These are phyloP conservation scores for Scleropages formosus DNA, from an alignment of 2,797 vertebrate species.

Conservation along the genomic window DNA sequence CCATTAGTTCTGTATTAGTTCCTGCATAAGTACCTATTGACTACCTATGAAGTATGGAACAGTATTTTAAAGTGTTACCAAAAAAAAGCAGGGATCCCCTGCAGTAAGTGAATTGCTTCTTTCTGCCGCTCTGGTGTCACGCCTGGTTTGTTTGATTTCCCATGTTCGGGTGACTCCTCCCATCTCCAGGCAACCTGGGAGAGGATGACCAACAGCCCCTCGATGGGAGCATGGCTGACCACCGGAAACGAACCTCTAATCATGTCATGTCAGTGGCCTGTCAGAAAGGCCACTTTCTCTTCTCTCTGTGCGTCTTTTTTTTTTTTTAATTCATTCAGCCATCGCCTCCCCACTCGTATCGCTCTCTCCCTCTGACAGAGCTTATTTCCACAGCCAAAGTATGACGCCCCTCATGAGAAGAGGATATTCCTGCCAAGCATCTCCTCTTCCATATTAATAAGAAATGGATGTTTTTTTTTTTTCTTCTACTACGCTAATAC, in stretches of 20 bases:
- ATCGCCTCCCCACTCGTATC: neutral
- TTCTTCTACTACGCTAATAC: constrained; percentile 24
- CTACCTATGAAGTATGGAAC: too few relatives aligned
- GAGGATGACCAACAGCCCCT: neutral
- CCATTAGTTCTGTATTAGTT: too few relatives aligned
- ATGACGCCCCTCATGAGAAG: constrained; percentile 3
- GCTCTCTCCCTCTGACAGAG: neutral
- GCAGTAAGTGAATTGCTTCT: neutral
- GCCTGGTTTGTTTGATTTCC: neutral
- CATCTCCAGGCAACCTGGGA: neutral
- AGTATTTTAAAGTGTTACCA: too few relatives aligned
- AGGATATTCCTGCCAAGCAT: neutral
- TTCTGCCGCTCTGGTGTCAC: constrained; percentile 3
- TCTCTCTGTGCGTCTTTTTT: neutral
- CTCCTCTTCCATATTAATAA: constrained; percentile 28
- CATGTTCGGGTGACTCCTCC: neutral
- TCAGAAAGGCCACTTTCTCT: neutral
- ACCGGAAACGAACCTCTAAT: neutral
- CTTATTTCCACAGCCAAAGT: neutral
- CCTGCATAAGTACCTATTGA: too few relatives aligned
- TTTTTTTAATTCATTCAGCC: neutral
- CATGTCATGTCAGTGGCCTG: neutral
- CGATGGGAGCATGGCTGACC: too few relatives aligned
- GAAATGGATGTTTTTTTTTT: constrained; percentile 19
- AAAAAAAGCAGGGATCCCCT: neutral